These are phyloP conservation scores for Himalopsyche japonica DNA, from an alignment of 2,888 invertebrate species.

Conservation along the genomic window DNA sequence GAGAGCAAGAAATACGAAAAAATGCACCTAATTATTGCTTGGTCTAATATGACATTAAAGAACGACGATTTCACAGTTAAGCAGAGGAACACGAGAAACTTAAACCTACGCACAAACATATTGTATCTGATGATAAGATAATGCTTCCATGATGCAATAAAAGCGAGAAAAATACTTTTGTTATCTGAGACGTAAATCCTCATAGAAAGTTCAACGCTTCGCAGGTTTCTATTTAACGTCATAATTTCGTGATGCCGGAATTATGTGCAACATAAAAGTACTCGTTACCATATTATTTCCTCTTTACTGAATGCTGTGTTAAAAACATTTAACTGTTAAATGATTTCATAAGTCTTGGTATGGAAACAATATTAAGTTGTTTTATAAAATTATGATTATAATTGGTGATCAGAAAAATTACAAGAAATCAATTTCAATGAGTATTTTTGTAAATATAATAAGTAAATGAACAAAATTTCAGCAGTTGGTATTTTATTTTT, in stretches of 20 bases:
- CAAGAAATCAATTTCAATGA: too few relatives aligned
- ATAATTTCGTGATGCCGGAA: not conserved
- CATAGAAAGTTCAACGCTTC: not conserved
- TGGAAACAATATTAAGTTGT: too few relatives aligned
- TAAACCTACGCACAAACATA: not conserved
- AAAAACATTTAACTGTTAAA: too few relatives aligned
- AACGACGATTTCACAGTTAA: not conserved
- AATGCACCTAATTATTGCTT: not conserved
- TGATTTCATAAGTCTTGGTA: too few relatives aligned
- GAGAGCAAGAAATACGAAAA: not conserved
- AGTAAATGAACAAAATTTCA: too few relatives aligned
- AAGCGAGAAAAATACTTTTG: slow-evolving; percentile 21
- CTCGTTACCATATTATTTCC: not conserved
- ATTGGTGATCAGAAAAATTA: too few relatives aligned
- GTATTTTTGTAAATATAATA: too few relatives aligned
- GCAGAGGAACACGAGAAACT: not conserved
- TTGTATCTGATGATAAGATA: not conserved
- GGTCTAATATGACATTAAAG: not conserved
- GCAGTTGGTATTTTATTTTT: too few relatives aligned
- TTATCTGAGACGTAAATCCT: slow-evolving; percentile 15
- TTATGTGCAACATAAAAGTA: not conserved
- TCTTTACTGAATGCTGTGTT: not conserved
- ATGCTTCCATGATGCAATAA: slow-evolving; percentile 16
- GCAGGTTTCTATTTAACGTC: not conserved
- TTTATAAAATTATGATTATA: too few relatives aligned